Base-by-base conservation (phyloP, 2,113 vertebrate species). In the Catharus minimus region DNA sequence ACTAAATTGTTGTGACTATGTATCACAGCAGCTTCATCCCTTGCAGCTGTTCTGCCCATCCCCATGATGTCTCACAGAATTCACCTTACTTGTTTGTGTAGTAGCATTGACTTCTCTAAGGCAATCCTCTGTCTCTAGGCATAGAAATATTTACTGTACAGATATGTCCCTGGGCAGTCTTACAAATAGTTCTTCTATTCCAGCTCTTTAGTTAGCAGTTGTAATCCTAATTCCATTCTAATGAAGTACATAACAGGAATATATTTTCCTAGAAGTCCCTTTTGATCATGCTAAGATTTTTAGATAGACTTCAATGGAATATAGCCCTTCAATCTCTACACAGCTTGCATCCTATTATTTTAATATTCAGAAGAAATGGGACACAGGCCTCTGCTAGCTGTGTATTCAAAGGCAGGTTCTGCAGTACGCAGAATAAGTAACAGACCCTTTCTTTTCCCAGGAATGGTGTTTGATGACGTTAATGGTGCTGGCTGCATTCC, bases 401-500 rank as follows among this genome's bases (percentile, higher is more conserved):
- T 2, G 5, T 52, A 41, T 22, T 80, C 26, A 80, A 32, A 82
- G 75, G 26, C 39, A 73, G 50, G 50, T 44, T 80, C 64, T 74
- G 56, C 39, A 74, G 38, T 47, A 60, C 52, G 57, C 69, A 92
- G 52, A 39, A 43, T 26, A 24, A 50, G 2, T 78, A 69, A 93
- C 3, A 28, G 46, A 32, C 9, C 1, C 4, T 66, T 91, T 60
- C 28, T 69, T 76, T 44, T 62, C 71, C 26, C 79, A 98, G 98
- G 97, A 82, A 97, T 46, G 66, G 97, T 98, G 16, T 94, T 97
- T 20, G 98, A 98, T 41, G 98, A 98, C 13, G 92, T 98, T 9
- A 93, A 93, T 58, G 96, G 94, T 41, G n/a, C 49, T 0, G 98
- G 98, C 80, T 98, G 98, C 60, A 44, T 98, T 49, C 88, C 96